Evolutionary conservation across 2,113 vertebrate species (phyloP), one percentile per base, ranked within the genome.

Genomic region (Lethenteron camtschaticum): DNA sequence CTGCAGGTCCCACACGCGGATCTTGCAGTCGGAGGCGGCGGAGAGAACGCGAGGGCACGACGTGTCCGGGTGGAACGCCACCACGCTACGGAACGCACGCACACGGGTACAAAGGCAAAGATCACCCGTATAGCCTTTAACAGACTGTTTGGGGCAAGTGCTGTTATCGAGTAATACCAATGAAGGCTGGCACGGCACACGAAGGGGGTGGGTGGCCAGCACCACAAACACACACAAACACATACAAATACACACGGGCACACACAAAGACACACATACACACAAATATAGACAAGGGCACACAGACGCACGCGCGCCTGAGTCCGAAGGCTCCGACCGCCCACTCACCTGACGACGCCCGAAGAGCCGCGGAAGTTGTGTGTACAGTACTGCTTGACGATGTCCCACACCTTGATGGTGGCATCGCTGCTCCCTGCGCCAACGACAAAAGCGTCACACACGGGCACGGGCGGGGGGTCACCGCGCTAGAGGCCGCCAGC

Each of bases 401-500:
- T 73, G 70, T 99, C 94, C 94, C 94, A 99, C 59, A 99, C 57
- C 72, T 96, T 95, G 41, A 97, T 87, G 1, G 88, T 88, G 71
- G 89, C 87, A 3, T 99, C 94, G 70, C 92, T 96, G 70, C 94
- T 89, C 0, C 94, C 94, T 97, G 73, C 3, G 55, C 41, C 41
- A 41, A 5, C 41, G 41, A 41, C 5, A 41, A 41, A 41, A 41
- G 41, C 41, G 41, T 41, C 41, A 41, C 41, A 41, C 41, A 41
- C 41, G 5, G 6, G 41, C 41, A 41, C 41, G 5, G 41, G 41
- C 41, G 41, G 41, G 41, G n/a, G 41, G 41, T 41, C 41, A 41
- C 41, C 41, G 41, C 41, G 41, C 41, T 41, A 41, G 41, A 41
- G 41, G 41, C 3, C 41, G 41, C 41, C 41, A 41, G 41, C 41